Base-by-base conservation (phyloP, 1,140 invertebrate species). In the Caenorhabditis briggsae region DNA sequence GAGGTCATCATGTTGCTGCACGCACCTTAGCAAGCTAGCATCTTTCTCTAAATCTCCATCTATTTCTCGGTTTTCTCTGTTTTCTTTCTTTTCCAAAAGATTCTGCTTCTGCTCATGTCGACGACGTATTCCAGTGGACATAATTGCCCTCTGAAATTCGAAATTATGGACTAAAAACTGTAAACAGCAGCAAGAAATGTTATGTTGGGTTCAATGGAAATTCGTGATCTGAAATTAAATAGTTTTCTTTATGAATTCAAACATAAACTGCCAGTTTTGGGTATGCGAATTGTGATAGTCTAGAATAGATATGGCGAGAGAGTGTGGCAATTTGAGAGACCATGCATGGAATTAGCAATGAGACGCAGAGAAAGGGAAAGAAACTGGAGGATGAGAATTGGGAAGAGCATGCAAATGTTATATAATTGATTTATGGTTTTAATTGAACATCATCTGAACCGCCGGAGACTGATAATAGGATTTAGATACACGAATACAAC, bases 61-160 rank as follows among this genome's bases (percentile, higher is more conserved):
- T 46, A 3, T 50, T 46, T 78, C 46, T 20, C 50, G 46, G 23
- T 78, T 25, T 18, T 70, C 33, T 23, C 7, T 50, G n/a, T 50
- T 25, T 33, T 61, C 18, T 8, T 53, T 18, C 3, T 78, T 78
- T 78, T 78, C 46, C 3, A 23, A 9, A 23, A 78, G 18, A 78
- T 78, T 78, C n/a, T 78, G 50, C n/a, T 53, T 78, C 18, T 61
- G 59, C 59, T 78, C 70, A 11, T 78, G 70, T 20, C 70, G 70
- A 7, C 70, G 70, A 53, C 70, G 70, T 18, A 50, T 78, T 53
- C 70, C 70, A 18, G 70, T 23, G 18, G 43, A 50, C 70, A 78
- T 78, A 50, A 50, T 25, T 50, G 11, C 64, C 41, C 18, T 16
- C 59, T 64, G 59, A 33, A n/a, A n/a, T n/a, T n/a, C n/a, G n/a